phyloP scores from a whole-genome alignment of 2,113 vertebrate species.

The Esox niger region DNA sequence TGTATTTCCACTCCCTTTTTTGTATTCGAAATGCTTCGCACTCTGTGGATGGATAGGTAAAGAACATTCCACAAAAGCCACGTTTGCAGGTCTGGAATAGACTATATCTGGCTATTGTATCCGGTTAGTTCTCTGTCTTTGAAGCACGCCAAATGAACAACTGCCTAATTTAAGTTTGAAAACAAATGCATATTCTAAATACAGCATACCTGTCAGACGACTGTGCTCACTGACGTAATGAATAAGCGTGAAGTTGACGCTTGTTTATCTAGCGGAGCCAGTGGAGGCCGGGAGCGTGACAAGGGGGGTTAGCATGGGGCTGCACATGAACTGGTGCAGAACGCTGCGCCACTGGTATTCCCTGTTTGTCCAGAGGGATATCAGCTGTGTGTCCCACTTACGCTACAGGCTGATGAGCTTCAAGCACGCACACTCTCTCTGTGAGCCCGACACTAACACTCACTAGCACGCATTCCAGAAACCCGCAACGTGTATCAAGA shows the following conservation, averaged over 20 bases:
- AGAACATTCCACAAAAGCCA: too few relatives aligned
- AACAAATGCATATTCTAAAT: too few relatives aligned
- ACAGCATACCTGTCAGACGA: neutral
- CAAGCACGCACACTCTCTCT: conserved; percentile 5
- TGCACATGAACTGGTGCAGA: conserved; percentile 40
- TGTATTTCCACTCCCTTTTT: neutral
- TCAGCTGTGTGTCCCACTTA: conserved; percentile 13
- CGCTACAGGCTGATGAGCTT: neutral
- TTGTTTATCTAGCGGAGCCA: neutral
- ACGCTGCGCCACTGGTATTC: conserved; percentile 43
- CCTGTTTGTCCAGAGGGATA: conserved; percentile 36
- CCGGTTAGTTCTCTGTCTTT: too few relatives aligned
- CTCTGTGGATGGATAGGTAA: too few relatives aligned
- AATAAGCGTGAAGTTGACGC: neutral
- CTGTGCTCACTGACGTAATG: neutral
- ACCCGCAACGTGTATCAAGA: too few relatives aligned
- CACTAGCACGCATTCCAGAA: conserved; percentile 4
- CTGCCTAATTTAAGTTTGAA: too few relatives aligned
- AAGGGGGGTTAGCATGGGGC: neutral
- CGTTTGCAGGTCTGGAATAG: too few relatives aligned
- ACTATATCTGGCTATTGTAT: too few relatives aligned
- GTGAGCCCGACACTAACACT: neutral
- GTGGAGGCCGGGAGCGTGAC: neutral
- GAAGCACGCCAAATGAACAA: too few relatives aligned
- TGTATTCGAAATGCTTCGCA: too few relatives aligned